These are phyloP conservation scores for Rhabditophanes sp. DNA, from an alignment of 2,888 invertebrate species.

Conservation along the genomic window DNA sequence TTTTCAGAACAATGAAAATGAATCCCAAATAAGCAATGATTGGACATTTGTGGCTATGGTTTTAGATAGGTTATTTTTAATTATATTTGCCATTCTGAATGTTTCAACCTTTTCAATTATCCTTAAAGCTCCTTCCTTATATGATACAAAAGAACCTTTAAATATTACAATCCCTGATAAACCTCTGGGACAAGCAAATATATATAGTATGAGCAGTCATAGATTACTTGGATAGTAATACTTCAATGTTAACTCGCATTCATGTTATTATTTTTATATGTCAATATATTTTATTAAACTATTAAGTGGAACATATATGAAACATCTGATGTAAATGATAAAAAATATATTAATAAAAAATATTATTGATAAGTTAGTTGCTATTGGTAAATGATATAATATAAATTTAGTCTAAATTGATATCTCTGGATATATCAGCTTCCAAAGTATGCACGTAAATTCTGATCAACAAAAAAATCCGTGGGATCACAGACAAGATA, in stretches of 20 bases:
- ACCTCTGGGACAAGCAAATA: constrained; percentile 35
- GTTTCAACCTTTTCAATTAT: constrained; percentile 38
- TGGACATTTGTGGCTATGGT: constrained; percentile 44
- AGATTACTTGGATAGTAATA: not conserved
- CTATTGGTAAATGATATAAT: no score
- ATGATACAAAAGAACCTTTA: constrained; percentile 31
- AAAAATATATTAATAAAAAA: no score
- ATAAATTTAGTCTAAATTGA: no score
- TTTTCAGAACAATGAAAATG: constrained; percentile 35
- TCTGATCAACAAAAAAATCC: no score
- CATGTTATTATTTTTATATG: constrained; percentile 64
- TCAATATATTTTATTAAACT: no score
- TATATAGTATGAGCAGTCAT: constrained; percentile 16
- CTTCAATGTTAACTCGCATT: not conserved
- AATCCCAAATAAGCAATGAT: constrained; percentile 39
- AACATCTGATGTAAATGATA: no score
- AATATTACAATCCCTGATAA: constrained; percentile 38
- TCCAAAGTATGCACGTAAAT: no score
- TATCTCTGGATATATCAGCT: no score
- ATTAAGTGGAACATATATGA: no score
- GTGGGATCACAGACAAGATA: no score
- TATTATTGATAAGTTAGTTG: no score
- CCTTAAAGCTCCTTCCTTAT: constrained; percentile 38
- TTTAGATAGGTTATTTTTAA: constrained; percentile 36
- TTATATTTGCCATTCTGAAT: constrained; percentile 41